Evolutionary conservation across 2,888 invertebrate genomes (phyloP).

Genomic region (Mimumesa dahlbomi): DNA sequence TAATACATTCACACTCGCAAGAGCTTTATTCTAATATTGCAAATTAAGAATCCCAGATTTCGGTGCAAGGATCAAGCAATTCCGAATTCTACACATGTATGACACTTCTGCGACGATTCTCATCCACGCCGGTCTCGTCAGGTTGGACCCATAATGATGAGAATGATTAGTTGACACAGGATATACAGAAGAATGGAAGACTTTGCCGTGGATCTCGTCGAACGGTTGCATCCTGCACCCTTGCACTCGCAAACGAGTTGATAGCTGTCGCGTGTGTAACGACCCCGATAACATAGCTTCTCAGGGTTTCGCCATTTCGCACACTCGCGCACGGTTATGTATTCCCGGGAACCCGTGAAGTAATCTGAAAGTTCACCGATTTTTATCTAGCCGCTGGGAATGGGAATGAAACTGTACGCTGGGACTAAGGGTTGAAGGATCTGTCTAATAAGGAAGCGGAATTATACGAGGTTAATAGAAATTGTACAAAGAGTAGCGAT

Average conservation of each 20-base stretch:
- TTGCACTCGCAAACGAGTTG: slow-evolving; percentile 70
- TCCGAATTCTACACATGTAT: too few species aligned
- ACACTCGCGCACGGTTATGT: slow-evolving; percentile 66
- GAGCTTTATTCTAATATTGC: background rate
- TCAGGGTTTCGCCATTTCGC: slow-evolving; percentile 53
- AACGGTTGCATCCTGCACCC: slow-evolving; percentile 66
- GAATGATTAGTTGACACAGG: slow-evolving; percentile 32
- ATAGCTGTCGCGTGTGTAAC: slow-evolving; percentile 66
- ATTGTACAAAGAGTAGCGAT: too few species aligned
- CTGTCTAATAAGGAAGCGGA: too few species aligned
- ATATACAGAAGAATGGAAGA: slow-evolving; percentile 4
- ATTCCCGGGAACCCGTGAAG: slow-evolving; percentile 62
- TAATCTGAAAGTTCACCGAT: slow-evolving; percentile 60
- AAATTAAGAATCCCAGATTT: background rate
- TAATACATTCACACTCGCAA: background rate
- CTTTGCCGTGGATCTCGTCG: slow-evolving; percentile 33
- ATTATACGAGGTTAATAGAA: too few species aligned
- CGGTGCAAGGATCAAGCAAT: background rate
- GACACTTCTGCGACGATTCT: too few species aligned
- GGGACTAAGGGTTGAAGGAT: too few species aligned
- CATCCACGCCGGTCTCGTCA: too few species aligned
- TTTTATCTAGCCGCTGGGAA: too few species aligned
- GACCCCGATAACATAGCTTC: slow-evolving; percentile 67
- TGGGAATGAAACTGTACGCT: too few species aligned
- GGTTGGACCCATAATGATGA: slow-evolving; percentile 26